Conservation (phyloP, 1,140 invertebrate genomes). For the Euura saliciscinereae region DNA sequence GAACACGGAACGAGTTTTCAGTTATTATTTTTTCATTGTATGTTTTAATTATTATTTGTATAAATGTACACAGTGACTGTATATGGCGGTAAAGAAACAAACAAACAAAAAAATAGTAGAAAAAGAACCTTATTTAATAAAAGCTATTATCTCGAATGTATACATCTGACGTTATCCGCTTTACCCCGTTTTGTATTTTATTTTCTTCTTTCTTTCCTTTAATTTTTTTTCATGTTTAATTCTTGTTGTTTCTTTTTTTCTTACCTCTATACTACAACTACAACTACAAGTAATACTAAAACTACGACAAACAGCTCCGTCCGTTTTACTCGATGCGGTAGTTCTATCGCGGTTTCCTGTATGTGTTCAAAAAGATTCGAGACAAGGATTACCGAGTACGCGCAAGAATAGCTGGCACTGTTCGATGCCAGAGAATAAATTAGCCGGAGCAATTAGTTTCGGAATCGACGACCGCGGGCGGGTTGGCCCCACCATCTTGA, state of each 20-base stretch:
- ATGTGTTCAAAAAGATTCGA: conserved; percentile 31
- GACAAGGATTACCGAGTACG: conserved; percentile 41
- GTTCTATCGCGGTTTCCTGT: conserved; percentile 4
- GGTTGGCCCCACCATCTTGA: conserved; percentile 60
- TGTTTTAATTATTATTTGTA: neutral
- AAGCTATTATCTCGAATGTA: neutral
- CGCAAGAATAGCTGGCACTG: conserved; percentile 50
- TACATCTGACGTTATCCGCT: neutral
- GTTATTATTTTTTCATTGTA: neutral
- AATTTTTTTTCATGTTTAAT: neutral
- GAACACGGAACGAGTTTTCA: neutral
- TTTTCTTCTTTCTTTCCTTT: neutral
- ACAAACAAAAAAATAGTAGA: neutral
- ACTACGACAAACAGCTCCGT: too few relatives aligned
- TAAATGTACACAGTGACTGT: conserved; percentile 5
- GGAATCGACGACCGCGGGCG: conserved; percentile 55
- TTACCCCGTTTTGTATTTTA: neutral
- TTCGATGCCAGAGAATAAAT: conserved; percentile 59
- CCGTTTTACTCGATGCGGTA: too few relatives aligned
- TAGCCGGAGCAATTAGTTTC: conserved; percentile 60
- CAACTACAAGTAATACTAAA: neutral
- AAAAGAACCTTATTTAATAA: neutral
- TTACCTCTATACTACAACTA: neutral
- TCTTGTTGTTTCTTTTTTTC: neutral
- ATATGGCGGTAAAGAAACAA: neutral